A percentile compares a stretch with the other conserved stretches of the same genome.
phyloP scores from a whole-genome alignment of 2,113 vertebrate genomes.

The Proterorhinus semilunaris region DNA sequence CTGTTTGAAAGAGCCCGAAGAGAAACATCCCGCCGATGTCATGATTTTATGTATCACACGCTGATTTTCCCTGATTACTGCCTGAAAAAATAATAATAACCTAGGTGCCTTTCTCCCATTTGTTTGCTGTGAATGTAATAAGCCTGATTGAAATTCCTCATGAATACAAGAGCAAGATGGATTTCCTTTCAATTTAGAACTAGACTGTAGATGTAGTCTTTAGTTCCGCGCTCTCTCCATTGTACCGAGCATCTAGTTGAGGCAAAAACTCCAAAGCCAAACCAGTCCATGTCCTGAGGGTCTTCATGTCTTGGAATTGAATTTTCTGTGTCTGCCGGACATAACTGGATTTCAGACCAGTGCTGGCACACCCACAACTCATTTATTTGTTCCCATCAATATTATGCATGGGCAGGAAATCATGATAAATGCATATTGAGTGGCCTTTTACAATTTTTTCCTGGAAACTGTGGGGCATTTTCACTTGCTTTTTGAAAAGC shows the following conservation, averaged over 20 bases:
- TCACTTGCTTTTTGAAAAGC: background rate
- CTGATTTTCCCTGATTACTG: slow-evolving; percentile 31
- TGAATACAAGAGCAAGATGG: slow-evolving; percentile 39
- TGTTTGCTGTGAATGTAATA: slow-evolving; percentile 47
- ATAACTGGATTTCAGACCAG: background rate
- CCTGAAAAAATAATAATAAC: slow-evolving; percentile 27
- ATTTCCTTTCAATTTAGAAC: slow-evolving; percentile 32
- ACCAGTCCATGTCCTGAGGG: background rate
- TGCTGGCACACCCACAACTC: background rate
- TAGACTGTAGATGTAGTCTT: background rate
- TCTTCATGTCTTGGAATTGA: background rate
- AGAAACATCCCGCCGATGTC: slow-evolving; percentile 33
- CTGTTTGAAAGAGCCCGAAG: slow-evolving; percentile 1
- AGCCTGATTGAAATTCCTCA: slow-evolving; percentile 54
- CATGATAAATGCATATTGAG: background rate
- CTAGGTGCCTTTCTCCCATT: slow-evolving; percentile 32
- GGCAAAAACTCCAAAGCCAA: background rate
- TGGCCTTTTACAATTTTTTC: background rate
- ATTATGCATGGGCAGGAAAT: background rate
- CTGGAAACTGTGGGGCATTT: background rate
- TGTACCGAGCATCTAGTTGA: background rate
- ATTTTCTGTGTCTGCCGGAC: background rate
- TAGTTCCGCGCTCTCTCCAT: too few relatives aligned
- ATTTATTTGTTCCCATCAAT: background rate
- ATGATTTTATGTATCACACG: slow-evolving; percentile 44